Percentiles rank a stretch among this genome's conserved stretches.
These are phyloP conservation scores for Andricus curvator DNA, from an alignment of 2,888 invertebrate species.

Conservation along the genomic window DNA sequence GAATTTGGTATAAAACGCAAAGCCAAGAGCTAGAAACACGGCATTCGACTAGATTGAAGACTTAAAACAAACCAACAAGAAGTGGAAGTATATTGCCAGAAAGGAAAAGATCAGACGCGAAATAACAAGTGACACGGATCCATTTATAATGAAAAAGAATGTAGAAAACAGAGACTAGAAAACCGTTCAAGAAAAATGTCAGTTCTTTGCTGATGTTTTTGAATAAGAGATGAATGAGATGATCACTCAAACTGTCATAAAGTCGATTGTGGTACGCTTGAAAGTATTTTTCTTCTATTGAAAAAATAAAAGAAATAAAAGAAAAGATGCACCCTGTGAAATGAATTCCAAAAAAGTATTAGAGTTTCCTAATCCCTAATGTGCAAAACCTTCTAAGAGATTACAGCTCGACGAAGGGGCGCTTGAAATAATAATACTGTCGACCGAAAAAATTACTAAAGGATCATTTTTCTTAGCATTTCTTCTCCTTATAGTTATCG, in stretches of 20 bases:
- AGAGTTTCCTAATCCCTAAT: background rate
- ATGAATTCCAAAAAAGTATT: background rate
- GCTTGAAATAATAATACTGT: conserved; percentile 17
- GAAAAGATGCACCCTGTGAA: background rate
- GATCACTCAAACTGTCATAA: conserved; percentile 1
- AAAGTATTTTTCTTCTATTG: background rate
- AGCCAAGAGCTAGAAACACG: background rate
- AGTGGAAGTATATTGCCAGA: background rate
- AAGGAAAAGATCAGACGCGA: background rate
- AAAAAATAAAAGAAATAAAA: background rate
- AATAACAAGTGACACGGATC: background rate
- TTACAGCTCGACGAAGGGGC: background rate
- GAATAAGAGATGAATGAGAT: background rate
- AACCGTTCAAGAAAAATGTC: background rate
- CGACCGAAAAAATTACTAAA: background rate
- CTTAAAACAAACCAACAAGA: background rate
- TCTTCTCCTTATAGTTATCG: too few species aligned
- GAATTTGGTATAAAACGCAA: background rate
- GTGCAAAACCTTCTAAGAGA: background rate
- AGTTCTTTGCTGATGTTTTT: background rate
- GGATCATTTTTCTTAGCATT: background rate
- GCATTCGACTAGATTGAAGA: conserved; percentile 6
- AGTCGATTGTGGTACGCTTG: background rate
- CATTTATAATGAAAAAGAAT: background rate
- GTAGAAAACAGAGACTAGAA: background rate